Evolutionary conservation across 2,113 vertebrate genomes (phyloP).

Genomic region (Heloderma charlesbogerti): DNA sequence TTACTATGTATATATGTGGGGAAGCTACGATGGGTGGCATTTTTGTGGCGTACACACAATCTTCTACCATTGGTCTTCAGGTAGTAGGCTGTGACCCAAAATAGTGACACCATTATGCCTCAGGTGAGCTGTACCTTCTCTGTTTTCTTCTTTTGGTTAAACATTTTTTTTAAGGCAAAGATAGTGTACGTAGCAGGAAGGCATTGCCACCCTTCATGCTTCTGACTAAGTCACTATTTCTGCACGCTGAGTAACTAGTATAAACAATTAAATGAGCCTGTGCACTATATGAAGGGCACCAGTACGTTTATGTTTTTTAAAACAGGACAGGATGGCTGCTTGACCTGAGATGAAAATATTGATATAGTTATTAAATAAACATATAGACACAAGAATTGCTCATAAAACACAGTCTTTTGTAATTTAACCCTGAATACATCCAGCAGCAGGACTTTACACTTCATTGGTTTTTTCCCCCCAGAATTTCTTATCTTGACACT

Average conservation of each 20-base stretch:
- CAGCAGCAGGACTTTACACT: not conserved
- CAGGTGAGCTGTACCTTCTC: not conserved
- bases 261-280: not conserved
- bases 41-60: not conserved
- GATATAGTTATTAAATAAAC: not conserved
- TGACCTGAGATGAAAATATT: not conserved
- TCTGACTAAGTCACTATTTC: not conserved
- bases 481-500: not conserved
- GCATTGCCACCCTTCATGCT: not conserved
- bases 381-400: not conserved
- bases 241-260: not conserved
- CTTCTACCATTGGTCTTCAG: not conserved
- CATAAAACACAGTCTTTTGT: not conserved
- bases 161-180: not conserved
- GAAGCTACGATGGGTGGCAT: not conserved
- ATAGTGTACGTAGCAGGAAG: too few species aligned
- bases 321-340: not conserved
- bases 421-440: not conserved
- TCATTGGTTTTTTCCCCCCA: not conserved
- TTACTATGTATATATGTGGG: not conserved
- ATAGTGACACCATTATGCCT: not conserved
- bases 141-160: not conserved
- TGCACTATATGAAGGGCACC: not conserved
- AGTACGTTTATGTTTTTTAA: not conserved
- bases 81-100: not conserved